Evolutionary conservation across 2,113 vertebrate genomes (phyloP).

Genomic region (Scophthalmus maximus): DNA sequence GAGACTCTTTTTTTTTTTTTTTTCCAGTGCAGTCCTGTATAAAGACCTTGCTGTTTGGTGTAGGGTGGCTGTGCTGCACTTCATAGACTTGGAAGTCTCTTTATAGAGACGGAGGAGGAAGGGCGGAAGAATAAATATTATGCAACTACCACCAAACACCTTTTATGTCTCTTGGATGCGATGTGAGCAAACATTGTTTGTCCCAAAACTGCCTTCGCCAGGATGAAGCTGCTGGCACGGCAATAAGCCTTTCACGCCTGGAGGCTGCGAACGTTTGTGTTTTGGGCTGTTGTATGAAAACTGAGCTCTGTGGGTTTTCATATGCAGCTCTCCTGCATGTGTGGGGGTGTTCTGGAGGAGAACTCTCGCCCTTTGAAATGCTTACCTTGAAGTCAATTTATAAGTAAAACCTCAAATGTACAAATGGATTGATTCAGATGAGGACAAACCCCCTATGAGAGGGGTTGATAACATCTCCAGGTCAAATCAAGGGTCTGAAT

Average conservation of each 20-base stretch:
- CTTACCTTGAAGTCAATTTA: neutral
- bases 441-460: too few relatives aligned
- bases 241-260: too few relatives aligned
- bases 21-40: conserved; percentile 34
- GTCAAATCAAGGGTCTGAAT: too few relatives aligned
- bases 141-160: conserved; percentile 48
- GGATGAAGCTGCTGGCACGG: too few relatives aligned
- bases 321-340: neutral
- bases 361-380: too few relatives aligned
- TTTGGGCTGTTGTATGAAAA: neutral
- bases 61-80: conserved; percentile 63
- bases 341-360: neutral
- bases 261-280: conserved; percentile 1
- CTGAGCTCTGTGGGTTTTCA: neutral
- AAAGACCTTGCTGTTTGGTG: conserved; percentile 74
- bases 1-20: conserved; percentile 24
- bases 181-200: conserved; percentile 61
- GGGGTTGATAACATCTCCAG: too few relatives aligned
- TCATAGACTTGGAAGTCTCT: conserved; percentile 71
- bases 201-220: conserved; percentile 30
- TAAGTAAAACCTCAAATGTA: neutral
- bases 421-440: neutral
- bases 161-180: conserved; percentile 62
- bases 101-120: conserved; percentile 66
- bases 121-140: conserved; percentile 67